Evolutionary conservation across 2,888 invertebrate species (phyloP), one percentile per base, ranked within the genome.

Genomic region (Ophioninae sp.): DNA sequence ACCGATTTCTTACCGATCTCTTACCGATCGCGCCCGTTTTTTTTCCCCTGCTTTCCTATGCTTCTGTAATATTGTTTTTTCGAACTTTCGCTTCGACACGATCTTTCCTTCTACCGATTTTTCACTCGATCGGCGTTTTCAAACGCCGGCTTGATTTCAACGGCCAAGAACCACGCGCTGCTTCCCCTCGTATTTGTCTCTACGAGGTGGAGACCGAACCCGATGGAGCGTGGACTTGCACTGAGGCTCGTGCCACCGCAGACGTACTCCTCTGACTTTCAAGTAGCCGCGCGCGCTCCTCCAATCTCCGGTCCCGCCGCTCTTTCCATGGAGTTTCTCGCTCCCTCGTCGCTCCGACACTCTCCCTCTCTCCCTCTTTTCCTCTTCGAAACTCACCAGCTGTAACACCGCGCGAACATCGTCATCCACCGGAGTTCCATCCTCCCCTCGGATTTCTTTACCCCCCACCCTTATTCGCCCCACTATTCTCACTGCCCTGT

Each of bases 171-270:
- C 61, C 65, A 77, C 67, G 41, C 61, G 61, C 44, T 57, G 39
- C 21, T 65, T 41, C 67, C 17, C 17, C 50, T 17, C 50, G 50
- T 50, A 50, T 50, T 13, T 50, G 17, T 50, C 41, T 41, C 50
- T 50, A 10, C 50, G 50, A 50, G 17, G 13, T 50, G 73, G 61
- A 80, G 84, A 84, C 78, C 78, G 84, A 75, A 80, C 82, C 78
- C 84, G 84, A 81, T 85, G 82, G 84, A 85, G 85, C 80, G 84
- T 81, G 69, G 79, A 85, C 75, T 81, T 77, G 74, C 79, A 85
- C 85, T 85, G 85, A 85, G 50, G 83, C 85, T 84, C 84, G 84
- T 82, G 84, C 79, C 70, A 75, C 67, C 44, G 44, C 79, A 72
- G 59, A 44, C 39, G 37, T 84, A 72, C 79, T 84, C 82, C 68